phyloP scores from a whole-genome alignment of 2,113 vertebrate species.

The Pseudolaguvia tuberculata region DNA sequence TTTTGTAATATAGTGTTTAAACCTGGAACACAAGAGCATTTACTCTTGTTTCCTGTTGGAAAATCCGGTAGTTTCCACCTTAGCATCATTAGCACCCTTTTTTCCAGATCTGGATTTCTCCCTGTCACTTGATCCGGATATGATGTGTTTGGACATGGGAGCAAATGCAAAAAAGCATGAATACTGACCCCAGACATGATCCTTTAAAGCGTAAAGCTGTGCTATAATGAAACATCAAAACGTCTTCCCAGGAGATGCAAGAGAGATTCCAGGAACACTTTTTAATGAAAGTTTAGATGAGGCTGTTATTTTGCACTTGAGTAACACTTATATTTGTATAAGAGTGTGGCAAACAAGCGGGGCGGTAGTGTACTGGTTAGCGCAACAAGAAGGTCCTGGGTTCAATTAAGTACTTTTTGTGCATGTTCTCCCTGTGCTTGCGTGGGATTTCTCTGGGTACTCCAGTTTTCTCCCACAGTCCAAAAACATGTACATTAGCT shows the following conservation, averaged over 20 bases:
- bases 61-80: slow-evolving; percentile 66
- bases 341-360: no score
- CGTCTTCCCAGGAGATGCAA: not conserved
- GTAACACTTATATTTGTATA: no score
- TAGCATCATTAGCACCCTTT: slow-evolving; percentile 21
- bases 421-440: no score
- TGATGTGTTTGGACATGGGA: slow-evolving; percentile 33
- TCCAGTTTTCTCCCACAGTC: no score
- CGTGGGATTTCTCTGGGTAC: no score
- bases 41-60: slow-evolving; percentile 7
- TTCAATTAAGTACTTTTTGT: no score
- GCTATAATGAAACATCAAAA: not conserved
- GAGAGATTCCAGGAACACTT: no score
- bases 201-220: not conserved
- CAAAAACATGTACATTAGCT: no score
- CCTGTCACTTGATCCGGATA: slow-evolving; percentile 36
- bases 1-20: not conserved
- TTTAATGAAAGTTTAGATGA: no score
- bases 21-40: slow-evolving; percentile 9
- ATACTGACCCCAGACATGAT: slow-evolving; percentile 9
- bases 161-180: not conserved
- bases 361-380: no score
- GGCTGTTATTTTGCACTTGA: no score
- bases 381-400: no score
- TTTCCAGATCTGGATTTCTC: slow-evolving; percentile 33